Conservation (phyloP, 2,888 invertebrate species). For the Rhopalosiphum nymphaeae region DNA sequence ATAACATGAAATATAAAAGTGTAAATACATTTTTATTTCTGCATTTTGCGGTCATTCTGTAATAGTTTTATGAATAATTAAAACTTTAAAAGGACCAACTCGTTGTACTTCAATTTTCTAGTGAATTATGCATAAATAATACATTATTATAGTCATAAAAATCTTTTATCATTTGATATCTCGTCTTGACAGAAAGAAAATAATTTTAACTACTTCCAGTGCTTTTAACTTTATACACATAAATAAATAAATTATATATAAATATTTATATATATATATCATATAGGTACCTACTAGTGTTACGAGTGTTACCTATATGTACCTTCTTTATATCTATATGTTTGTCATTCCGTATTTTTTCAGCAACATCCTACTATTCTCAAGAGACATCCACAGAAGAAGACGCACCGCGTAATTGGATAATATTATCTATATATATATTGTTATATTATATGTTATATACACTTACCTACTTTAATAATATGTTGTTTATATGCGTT, state of each 20-base stretch:
- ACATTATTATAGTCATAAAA: background rate
- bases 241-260: background rate
- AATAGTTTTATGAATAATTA: conserved; percentile 4
- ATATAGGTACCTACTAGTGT: background rate
- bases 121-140: background rate
- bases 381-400: background rate
- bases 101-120: background rate
- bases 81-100: background rate
- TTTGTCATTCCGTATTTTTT: background rate
- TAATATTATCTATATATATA: background rate
- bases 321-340: background rate
- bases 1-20: background rate
- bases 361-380: background rate
- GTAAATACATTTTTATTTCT: background rate
- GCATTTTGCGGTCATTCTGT: background rate
- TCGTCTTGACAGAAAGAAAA: background rate
- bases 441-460: background rate
- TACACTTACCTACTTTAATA: background rate
- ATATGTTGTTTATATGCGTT: background rate
- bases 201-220: background rate
- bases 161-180: background rate
- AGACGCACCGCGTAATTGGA: background rate
- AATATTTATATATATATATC: background rate
- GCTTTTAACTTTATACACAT: background rate
- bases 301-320: background rate